A percentile compares a stretch with the other conserved stretches of the same genome.
Conservation (phyloP, 2,113 vertebrate genomes). For the Sclerurus mexicanus region DNA sequence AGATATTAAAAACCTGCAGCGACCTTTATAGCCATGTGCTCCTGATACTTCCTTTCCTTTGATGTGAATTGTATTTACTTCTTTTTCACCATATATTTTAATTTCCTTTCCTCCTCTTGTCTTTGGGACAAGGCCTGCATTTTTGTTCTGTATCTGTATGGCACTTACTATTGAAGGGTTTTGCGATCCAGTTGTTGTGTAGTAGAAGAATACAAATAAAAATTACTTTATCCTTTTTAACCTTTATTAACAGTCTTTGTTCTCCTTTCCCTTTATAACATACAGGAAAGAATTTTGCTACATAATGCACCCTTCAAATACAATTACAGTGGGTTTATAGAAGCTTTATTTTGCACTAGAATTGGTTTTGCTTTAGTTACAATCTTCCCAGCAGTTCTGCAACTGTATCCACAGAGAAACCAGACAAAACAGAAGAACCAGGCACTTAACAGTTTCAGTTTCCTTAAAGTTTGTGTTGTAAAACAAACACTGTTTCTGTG, state of each 20-base stretch:
- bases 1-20: neutral
- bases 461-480: neutral
- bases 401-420: neutral
- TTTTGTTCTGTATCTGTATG: neutral
- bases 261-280: neutral
- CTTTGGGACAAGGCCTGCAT: neutral
- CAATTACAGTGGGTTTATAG: neutral
- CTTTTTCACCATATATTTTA: neutral
- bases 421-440: neutral
- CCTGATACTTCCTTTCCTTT: neutral
- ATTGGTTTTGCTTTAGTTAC: neutral
- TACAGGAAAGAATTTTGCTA: neutral
- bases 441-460: neutral
- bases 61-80: neutral
- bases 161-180: neutral
- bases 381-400: neutral
- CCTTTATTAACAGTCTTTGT: neutral
- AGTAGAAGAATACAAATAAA: neutral
- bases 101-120: neutral
- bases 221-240: neutral
- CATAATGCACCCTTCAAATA: neutral
- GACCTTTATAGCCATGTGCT: neutral
- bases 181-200: neutral
- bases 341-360: neutral
- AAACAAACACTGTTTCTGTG: neutral